phyloP scores from a whole-genome alignment of 2,888 invertebrate genomes.

The Malacosoma neustria region DNA sequence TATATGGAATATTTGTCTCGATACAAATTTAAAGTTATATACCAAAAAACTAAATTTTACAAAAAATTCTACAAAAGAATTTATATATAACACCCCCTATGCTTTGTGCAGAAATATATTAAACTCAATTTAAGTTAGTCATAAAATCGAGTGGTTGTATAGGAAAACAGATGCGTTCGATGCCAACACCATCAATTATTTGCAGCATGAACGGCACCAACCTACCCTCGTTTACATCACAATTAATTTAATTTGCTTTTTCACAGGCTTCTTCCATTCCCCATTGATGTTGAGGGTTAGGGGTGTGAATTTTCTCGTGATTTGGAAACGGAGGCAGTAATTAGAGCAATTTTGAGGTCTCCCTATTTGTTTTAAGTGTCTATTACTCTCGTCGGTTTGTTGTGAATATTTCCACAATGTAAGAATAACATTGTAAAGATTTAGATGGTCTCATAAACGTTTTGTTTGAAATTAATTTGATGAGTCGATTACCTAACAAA shows the following conservation, averaged over 20 bases:
- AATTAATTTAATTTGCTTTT: constrained; percentile 73
- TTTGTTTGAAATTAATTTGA: no score
- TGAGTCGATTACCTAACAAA: no score
- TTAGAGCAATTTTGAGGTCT: constrained; percentile 66
- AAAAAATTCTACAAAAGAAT: no score
- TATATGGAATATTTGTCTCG: no score
- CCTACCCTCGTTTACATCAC: constrained; percentile 69
- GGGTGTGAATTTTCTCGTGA: constrained; percentile 69
- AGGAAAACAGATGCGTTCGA: constrained; percentile 16
- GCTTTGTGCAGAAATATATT: no score
- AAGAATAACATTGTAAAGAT: no score
- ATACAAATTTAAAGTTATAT: no score
- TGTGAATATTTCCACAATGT: constrained; percentile 36
- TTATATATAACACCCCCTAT: no score
- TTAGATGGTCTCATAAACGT: no score
- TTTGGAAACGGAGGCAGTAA: constrained; percentile 66
- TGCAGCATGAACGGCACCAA: constrained; percentile 46
- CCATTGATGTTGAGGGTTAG: constrained; percentile 59
- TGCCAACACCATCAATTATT: constrained; percentile 36
- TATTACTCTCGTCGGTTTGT: constrained; percentile 41
- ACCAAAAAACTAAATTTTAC: no score
- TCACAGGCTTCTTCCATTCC: constrained; percentile 68
- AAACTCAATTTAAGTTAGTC: background rate
- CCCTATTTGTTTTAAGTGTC: constrained; percentile 63
- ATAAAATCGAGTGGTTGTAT: constrained; percentile 16